These are phyloP conservation scores for Arge pagana DNA, from an alignment of 2,888 invertebrate genomes.

Conservation along the genomic window DNA sequence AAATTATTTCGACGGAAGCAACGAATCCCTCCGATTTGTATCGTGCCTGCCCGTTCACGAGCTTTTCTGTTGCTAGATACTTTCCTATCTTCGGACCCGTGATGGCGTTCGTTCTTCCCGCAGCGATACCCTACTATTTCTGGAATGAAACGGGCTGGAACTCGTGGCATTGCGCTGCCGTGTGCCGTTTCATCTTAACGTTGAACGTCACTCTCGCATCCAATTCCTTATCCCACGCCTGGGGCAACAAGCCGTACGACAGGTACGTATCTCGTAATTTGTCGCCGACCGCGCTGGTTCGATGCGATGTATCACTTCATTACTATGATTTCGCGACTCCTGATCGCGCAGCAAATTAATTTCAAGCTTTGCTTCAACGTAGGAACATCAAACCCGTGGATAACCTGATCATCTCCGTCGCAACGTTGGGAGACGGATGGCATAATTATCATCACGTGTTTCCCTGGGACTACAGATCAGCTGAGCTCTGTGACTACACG, in stretches of 20 bases:
- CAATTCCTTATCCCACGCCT: slow-evolving; percentile 67
- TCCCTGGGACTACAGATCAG: slow-evolving; percentile 60
- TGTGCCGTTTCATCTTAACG: slow-evolving; percentile 61
- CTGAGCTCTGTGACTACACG: slow-evolving; percentile 46
- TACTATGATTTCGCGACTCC: too few species aligned
- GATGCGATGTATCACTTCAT: too few species aligned
- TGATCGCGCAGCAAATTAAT: too few species aligned
- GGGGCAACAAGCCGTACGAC: slow-evolving; percentile 59
- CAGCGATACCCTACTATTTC: slow-evolving; percentile 61
- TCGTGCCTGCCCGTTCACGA: too few species aligned
- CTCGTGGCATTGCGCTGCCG: slow-evolving; percentile 46
- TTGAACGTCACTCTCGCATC: slow-evolving; percentile 69
- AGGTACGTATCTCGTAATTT: slow-evolving; percentile 39
- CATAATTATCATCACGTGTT: slow-evolving; percentile 71
- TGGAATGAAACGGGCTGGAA: slow-evolving; percentile 64
- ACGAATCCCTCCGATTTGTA: too few species aligned
- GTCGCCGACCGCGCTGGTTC: background rate
- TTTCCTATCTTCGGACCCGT: slow-evolving; percentile 61
- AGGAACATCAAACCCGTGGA: slow-evolving; percentile 57
- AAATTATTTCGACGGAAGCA: too few species aligned
- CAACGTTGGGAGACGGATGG: slow-evolving; percentile 63
- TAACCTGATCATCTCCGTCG: slow-evolving; percentile 59
- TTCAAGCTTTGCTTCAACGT: too few species aligned
- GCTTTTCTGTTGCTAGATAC: slow-evolving; percentile 50
- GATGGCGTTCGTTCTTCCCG: slow-evolving; percentile 63